A percentile compares a stretch with the other conserved stretches of the same genome.
phyloP scores from a whole-genome alignment of 1,140 invertebrate genomes.

The Cydia amplana region DNA sequence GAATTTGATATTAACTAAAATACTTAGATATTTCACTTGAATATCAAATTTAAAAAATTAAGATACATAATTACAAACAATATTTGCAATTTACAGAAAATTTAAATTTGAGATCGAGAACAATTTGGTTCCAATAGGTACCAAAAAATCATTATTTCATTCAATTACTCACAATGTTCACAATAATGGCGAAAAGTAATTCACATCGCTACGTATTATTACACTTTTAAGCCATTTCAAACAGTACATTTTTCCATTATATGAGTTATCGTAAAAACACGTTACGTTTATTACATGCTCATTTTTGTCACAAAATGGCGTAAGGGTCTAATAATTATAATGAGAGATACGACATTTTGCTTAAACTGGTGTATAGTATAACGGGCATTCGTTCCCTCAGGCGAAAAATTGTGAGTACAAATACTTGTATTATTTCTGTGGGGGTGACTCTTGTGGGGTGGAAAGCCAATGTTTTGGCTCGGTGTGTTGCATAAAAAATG shows the following conservation, averaged over 20 bases:
- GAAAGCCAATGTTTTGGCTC: slow-evolving; percentile 73
- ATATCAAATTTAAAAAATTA: too few species aligned
- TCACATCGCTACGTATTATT: neutral
- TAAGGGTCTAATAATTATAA: neutral
- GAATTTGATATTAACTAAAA: too few species aligned
- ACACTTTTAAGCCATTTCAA: slow-evolving; percentile 14
- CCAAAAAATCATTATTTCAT: slow-evolving; percentile 1
- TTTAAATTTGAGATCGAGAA: too few species aligned
- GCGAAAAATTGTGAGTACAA: slow-evolving; percentile 68
- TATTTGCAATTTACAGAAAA: too few species aligned
- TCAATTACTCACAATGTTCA: slow-evolving; percentile 1
- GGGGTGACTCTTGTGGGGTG: slow-evolving; percentile 62
- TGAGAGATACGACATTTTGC: neutral
- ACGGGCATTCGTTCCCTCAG: slow-evolving; percentile 40
- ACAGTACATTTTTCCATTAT: slow-evolving; percentile 11
- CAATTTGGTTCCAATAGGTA: too few species aligned
- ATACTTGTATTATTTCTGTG: slow-evolving; percentile 74
- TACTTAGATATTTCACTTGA: too few species aligned
- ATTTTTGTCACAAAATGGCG: neutral
- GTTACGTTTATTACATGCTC: slow-evolving; percentile 1
- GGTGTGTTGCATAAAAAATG: slow-evolving; percentile 66
- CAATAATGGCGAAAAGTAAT: slow-evolving; percentile 9
- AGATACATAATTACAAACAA: too few species aligned
- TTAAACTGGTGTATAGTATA: neutral
- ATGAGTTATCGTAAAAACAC: slow-evolving; percentile 20